Base-by-base conservation (phyloP, 2,797 vertebrate genomes). In the Gambusia yucatana region DNA sequence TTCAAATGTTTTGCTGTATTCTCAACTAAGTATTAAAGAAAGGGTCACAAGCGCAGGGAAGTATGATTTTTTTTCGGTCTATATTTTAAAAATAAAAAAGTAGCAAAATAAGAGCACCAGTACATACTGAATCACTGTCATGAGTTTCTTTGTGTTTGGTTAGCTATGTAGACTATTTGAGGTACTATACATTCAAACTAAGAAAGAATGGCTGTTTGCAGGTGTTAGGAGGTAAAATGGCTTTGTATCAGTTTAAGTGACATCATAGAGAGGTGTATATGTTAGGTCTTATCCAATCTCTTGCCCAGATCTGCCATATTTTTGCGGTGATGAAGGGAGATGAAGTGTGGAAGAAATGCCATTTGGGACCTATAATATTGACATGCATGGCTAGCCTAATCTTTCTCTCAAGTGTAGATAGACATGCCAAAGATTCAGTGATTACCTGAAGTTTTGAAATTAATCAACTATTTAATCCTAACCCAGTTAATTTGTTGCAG, bases 371-470 rank as follows among this genome's bases (percentile, higher is more conserved):
- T 87, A 81, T 87, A 75, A 75, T 76, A 50, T 44, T 30, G 43
- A 73, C 86, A 85, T 76, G 84, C 69, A 65, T 82, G 79, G 70
- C 33, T 76, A 36, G 33, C 50, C 69, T 86, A 71, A 87, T 88
- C 86, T 75, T 41, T 86, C 71, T 61, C 61, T 3, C 59, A 73
- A 57, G 48, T 80, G 70, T 80, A 83, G 73, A 82, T 72, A 33
- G 65, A 76, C 70, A 39, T 82, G 82, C 67, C 67, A 84, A 81
- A 89, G 83, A 91, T 88, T 77, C 69, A 50, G 39, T 84, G 82
- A 91, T 90, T 83, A 87, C 79, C 83, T 39, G 2, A 7, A 75
- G 71, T 73, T 79, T 80, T 86, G 48, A 86, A 86, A 81, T 78
- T 25, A 76, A 83, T 91, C 82, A 61, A 1, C n/a, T n/a, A 57